Percentiles rank a stretch among this genome's conserved stretches.
phyloP scores from a whole-genome alignment of 2,113 vertebrate species.

The Caranx melampygus region DNA sequence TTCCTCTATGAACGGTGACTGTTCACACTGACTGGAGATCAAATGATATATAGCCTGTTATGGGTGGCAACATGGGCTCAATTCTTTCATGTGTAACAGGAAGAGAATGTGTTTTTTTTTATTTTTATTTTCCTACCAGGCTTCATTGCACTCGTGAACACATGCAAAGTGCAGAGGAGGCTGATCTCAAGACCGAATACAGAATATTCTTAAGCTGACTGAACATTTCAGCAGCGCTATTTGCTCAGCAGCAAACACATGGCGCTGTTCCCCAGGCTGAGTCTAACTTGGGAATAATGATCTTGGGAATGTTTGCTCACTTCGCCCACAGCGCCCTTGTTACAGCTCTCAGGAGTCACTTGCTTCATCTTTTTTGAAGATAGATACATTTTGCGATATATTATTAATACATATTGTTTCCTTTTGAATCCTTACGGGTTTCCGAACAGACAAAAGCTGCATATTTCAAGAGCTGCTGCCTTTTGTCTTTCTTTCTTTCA shows the following conservation, averaged over 20 bases:
- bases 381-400: conserved; percentile 58
- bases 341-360: conserved; percentile 64
- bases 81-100: conserved; percentile 6
- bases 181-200: conserved; percentile 23
- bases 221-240: conserved; percentile 49
- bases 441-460: conserved; percentile 41
- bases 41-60: conserved; percentile 28
- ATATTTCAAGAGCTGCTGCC: conserved; percentile 34
- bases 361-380: conserved; percentile 68
- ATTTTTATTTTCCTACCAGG: too few relatives aligned
- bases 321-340: conserved; percentile 70
- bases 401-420: conserved; percentile 73
- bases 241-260: conserved; percentile 62
- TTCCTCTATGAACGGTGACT: conserved; percentile 10
- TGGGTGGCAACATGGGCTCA: neutral
- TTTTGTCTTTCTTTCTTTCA: neutral
- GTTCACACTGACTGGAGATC: conserved; percentile 26
- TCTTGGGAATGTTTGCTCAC: conserved; percentile 72
- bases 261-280: conserved; percentile 46
- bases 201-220: conserved; percentile 34
- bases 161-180: conserved; percentile 10
- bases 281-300: conserved; percentile 74
- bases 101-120: neutral
- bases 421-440: conserved; percentile 51
- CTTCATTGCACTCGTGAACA: too few relatives aligned